phyloP scores from a whole-genome alignment of 2,888 invertebrate genomes.

The Autographa gamma region DNA sequence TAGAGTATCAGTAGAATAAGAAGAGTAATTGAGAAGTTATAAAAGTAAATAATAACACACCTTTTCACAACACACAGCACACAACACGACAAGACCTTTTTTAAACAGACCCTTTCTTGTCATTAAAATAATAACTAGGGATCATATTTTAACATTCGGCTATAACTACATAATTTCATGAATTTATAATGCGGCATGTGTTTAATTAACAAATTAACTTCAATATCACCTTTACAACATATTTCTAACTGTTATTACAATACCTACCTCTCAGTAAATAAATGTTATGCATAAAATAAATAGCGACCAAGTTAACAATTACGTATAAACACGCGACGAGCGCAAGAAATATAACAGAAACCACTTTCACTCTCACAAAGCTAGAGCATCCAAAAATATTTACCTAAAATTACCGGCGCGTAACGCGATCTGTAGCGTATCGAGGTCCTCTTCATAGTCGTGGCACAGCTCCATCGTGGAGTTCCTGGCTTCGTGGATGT shows the following conservation, averaged over 20 bases:
- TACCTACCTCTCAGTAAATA: neutral
- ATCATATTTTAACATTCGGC: neutral
- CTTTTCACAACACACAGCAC: too few species aligned
- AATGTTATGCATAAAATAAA: constrained; percentile 2
- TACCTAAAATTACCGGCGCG: constrained; percentile 89
- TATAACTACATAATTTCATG: too few species aligned
- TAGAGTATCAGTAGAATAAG: too few species aligned
- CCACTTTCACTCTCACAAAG: constrained; percentile 45
- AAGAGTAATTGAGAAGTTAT: too few species aligned
- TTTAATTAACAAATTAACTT: neutral
- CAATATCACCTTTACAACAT: neutral
- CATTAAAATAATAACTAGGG: too few species aligned
- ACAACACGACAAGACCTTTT: too few species aligned
- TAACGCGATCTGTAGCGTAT: constrained; percentile 84
- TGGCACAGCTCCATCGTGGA: constrained; percentile 84
- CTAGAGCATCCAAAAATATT: constrained; percentile 47
- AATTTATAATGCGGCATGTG: neutral
- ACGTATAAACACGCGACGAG: constrained; percentile 12
- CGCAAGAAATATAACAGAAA: constrained; percentile 12
- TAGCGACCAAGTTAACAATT: constrained; percentile 5
- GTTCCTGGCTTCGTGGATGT: constrained; percentile 85
- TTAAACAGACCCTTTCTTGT: too few species aligned
- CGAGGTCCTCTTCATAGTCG: constrained; percentile 84
- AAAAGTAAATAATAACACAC: too few species aligned
- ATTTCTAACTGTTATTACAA: neutral